Evolutionary conservation across 2,888 invertebrate species (phyloP), one percentile per base, ranked within the genome.

Genomic region (Sturmia bella): DNA sequence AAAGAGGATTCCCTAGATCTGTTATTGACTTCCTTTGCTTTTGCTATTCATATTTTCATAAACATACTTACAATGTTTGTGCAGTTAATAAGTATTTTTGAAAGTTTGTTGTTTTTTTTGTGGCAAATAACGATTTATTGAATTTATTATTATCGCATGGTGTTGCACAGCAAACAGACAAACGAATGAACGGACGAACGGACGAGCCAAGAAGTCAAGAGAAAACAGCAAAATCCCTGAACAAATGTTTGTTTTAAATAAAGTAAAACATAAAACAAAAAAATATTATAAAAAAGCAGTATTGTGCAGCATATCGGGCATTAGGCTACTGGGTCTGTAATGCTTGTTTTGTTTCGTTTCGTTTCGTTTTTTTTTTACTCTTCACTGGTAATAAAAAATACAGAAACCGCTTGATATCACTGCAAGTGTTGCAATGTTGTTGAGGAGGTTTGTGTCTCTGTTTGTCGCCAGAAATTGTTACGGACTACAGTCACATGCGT

Each of bases 241-340:
- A 66, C 21, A 74, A 72, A 74, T 63, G 19, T 72, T 66, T 19
- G 43, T 50, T 32, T 13, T 39, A 43, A 57, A 64, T 37, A 54
- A 57, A 66, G 45, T 56, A 15, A 66, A 64, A 64, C 12, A 69
- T 24, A 56, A 45, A 41, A 24, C 48, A 3, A 69, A 17, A 56
- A 45, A 41, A 24, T 56, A 3, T 45, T 12, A 50, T 13, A 50
- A 56, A 57, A 37, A 54, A 63, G 24, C 13, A 52, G 27, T 57
- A 19, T 19, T 32, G 21, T 17, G 17, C 12, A 17, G 21, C 64
- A 80, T 75, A 68, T 80, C 74, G 78, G 78, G 78, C 76, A 83
- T 78, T 83, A 75, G 83, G 83, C 83, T 83, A 83, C 78, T 83
- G 88, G 85, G 85, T 74, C 74, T 68, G 15, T 32, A 64, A 57